Base-by-base conservation (phyloP, 2,113 vertebrate species). In the Halcyon malimbica region DNA sequence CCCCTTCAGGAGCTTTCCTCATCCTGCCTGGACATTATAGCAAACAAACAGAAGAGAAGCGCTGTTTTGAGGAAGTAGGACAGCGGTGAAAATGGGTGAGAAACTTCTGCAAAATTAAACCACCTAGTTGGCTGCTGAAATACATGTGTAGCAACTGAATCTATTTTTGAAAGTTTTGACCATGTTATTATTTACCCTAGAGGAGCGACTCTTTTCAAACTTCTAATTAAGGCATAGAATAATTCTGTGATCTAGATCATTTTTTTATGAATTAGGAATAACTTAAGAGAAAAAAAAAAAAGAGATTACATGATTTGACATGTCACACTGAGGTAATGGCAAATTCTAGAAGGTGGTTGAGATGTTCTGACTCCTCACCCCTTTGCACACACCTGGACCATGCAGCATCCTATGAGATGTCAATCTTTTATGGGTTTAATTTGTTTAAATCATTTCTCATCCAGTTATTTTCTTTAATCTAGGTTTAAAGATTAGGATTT, bases 61-160 rank as follows among this genome's bases (percentile, higher is more conserved):
- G 28, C 0, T 1, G 44, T 62, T 79, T 82, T 82, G 48, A 84
- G 62, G 70, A 94, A 87, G 57, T 71, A 78, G 89, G 33, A 20
- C 69, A 73, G 35, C 0, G 1, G n/a, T 89, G 26, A 51, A 93
- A 92, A 71, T 6, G 29, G 33, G 12, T 48, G 6, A 88, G 68
- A 92, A 95, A 93, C 51, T 90, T 89, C 60, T 94, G 37, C 65
- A 89, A 87, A 94, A 91, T 33, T 19, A 84, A 90, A 82, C 64
- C 57, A 73, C 57, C 37, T 67, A 31, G 50, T 28, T 14, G 78
- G 64, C 26, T 71, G 68, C 76, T 60, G 25, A 90, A 70, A 71
- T 64, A 42, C 0, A 0, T 7, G 12, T 11, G 35, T 3, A 0
- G 69, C 67, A 91, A 70, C 24, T 39, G 35, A 87, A 71, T 60